Evolutionary conservation across 2,888 invertebrate species (phyloP), one percentile per base, ranked within the genome.

Genomic region (Mesochorus sp.): DNA sequence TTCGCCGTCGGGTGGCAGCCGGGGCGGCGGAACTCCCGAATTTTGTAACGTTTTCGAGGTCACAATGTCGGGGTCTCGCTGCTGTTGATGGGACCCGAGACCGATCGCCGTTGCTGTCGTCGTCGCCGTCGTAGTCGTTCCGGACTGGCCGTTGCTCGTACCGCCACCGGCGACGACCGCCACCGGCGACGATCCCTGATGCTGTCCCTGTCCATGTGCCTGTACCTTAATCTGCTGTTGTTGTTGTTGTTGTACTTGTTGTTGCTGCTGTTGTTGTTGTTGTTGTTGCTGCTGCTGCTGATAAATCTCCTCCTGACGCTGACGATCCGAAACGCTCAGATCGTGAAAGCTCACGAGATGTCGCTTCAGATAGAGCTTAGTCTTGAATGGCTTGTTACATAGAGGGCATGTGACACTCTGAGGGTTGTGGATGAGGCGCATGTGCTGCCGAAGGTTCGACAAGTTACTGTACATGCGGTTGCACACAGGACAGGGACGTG

Each of bases 401-500:
- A 93, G 91, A 80, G 92, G 92, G 90, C 94, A 94, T 86, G 92
- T 92, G 85, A 93, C 93, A 88, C 92, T 93, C 87, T 93, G 93
- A 81, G 94, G 94, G 91, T 93, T 93, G 91, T 94, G 94, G 89
- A 94, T 94, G 85, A 94, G 92, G 90, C 94, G 93, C 91, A 94
- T 93, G 91, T 94, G 94, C 88, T 94, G 94, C 81, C 94, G 92
- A 84, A 94, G 92, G 91, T 94, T 94, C 85, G 94, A 94, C 86
- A 94, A 92, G 91, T 94, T 94, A 91, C 93, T 94, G 92, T 94
- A 94, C 87, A 93, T 93, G 88, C 93, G 93, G 87, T 93, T 93
- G 91, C 94, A 94, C 89, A 93, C 93, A 85, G 93, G 93, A 91
- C 94, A 94, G 81, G 93, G 93, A 88, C 93, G 92, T 87, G 92